These are phyloP conservation scores for Auanema sp. DNA, from an alignment of 2,888 invertebrate genomes.

Conservation along the genomic window DNA sequence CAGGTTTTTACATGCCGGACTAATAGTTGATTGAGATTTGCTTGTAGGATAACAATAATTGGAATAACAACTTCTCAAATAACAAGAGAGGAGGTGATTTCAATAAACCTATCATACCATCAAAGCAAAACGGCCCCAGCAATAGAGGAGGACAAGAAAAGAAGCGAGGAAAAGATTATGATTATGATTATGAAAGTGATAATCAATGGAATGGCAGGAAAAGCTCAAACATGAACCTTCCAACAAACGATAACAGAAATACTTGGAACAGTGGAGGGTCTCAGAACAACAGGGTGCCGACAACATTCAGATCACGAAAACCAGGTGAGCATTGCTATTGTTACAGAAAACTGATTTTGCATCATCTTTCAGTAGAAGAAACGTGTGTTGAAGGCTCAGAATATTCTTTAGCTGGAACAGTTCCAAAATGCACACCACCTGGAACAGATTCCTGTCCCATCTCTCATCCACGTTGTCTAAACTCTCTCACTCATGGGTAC, in stretches of 20 bases:
- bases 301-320: background rate
- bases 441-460: slow-evolving; percentile 43
- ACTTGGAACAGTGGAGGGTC: background rate
- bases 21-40: background rate
- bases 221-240: background rate
- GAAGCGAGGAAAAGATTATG: no score
- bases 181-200: no score
- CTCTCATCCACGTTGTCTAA: slow-evolving; percentile 25
- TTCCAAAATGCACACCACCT: slow-evolving; percentile 39
- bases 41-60: background rate
- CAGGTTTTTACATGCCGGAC: no score
- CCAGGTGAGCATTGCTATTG: background rate
- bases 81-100: no score
- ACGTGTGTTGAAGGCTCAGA: slow-evolving; percentile 31
- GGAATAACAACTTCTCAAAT: background rate
- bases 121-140: no score
- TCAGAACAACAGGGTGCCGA: background rate
- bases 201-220: background rate
- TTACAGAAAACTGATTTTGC: slow-evolving; percentile 1
- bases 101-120: no score
- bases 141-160: no score
- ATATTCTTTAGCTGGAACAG: slow-evolving; percentile 24
- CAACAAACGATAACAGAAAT: slow-evolving; percentile 1
- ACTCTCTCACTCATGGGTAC: slow-evolving; percentile 16
- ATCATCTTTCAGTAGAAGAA: slow-evolving; percentile 14